Evolutionary conservation across 2,888 invertebrate genomes (phyloP).

Genomic region (Lithophane socia): DNA sequence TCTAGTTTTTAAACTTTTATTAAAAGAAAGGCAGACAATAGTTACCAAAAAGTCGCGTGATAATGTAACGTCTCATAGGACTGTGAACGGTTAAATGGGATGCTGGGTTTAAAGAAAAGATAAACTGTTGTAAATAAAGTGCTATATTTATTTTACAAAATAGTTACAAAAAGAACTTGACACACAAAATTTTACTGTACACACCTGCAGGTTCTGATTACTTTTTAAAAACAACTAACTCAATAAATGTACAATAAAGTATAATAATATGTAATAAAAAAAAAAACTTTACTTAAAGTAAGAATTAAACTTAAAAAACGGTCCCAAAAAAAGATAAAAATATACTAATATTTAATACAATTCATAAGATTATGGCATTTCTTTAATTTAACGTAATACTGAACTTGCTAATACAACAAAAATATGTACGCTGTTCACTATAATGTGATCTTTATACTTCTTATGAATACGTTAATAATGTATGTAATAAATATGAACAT

Average conservation of each 20-base stretch:
- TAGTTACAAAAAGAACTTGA: constrained; percentile 89
- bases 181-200: constrained; percentile 89
- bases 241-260: constrained; percentile 85
- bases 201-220: constrained; percentile 86
- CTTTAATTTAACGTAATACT: constrained; percentile 87
- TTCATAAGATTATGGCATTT: constrained; percentile 89
- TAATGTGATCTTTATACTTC: constrained; percentile 67
- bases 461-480: constrained; percentile 62
- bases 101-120: constrained; percentile 59
- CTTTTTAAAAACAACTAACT: constrained; percentile 79
- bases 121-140: constrained; percentile 88
- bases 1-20: no score
- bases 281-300: constrained; percentile 82
- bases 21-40: not conserved
- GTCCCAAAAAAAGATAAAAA: constrained; percentile 79
- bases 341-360: constrained; percentile 83
- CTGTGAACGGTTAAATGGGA: not conserved
- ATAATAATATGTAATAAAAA: constrained; percentile 74
- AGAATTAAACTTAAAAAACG: constrained; percentile 81
- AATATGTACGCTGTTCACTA: constrained; percentile 84
- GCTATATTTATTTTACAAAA: constrained; percentile 90
- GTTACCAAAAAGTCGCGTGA: not conserved
- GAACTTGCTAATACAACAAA: constrained; percentile 89
- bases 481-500: constrained; percentile 71
- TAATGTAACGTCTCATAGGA: not conserved